Evolutionary conservation across 2,888 invertebrate species (phyloP), one percentile per base, ranked within the genome.

Genomic region (Endomychus coccineus): DNA sequence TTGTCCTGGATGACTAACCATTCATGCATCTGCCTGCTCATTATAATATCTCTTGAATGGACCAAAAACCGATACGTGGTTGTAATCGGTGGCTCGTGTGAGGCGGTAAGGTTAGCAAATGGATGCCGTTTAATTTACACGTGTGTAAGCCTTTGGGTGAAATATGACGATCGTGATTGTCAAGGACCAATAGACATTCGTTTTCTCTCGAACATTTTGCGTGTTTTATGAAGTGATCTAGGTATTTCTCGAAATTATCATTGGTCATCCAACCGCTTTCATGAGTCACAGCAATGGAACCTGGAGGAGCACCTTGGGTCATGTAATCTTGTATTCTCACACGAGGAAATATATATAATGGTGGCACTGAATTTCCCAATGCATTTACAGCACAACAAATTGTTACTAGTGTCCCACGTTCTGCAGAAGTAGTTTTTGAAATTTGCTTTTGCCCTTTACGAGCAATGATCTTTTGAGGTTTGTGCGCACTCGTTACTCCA

Each of bases 401-500:
- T 16, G n/a, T n/a, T n/a, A n/a, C n/a, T n/a, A n/a, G n/a, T n/a
- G n/a, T n/a, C n/a, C n/a, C n/a, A n/a, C n/a, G 36, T 30, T 36
- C 29, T 22, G 29, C 36, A 41, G 34, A 27, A 34, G 34, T 37
- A 13, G 29, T 21, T 34, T 37, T 41, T n/a, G 31, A 29, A 30
- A 36, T 16, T 30, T 36, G n/a, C n/a, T n/a, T 35, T 35, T 35
- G 28, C 11, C 34, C 39, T 28, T 39, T 39, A 28, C n/a, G 34
- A 23, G 16, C 34, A 35, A 39, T 39, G 12, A 39, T 39, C 25
- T 39, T 39, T 25, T 30, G 29, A 13, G 30, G 56, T 28, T 44
- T 48, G 22, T 56, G 54, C 1, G 58, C 58, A 5, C 54, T 59
- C n/a, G 42, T 39, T 5, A 42, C 27, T 13, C 44, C 39, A 16